Base-by-base conservation (phyloP, 2,113 vertebrate genomes). In the Triplophysa siluroides region DNA sequence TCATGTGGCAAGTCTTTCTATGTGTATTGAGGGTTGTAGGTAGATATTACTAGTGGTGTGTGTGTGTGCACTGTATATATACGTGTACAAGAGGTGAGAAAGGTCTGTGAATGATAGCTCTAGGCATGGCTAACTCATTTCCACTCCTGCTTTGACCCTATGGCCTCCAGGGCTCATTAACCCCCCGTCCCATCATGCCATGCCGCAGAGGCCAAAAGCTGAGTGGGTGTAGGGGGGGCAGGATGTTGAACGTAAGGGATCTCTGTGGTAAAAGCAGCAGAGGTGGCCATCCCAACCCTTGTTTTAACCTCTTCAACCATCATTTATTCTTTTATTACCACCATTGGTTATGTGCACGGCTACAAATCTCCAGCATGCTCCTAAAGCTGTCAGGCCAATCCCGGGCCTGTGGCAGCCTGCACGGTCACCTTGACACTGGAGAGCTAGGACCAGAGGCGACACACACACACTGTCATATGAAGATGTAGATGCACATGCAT, bases 241-340 rank as follows among this genome's bases (percentile, higher is more conserved):
- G 64, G 83, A 82, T 69, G 86, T 81, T 78, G 78, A 82, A 67
- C 75, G 77, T n/a, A 52, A 63, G 43, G 58, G 64, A 71, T 73
- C 70, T 81, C 81, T 78, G 83, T 72, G 78, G 78, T 79, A 83
- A 85, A 84, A 87, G 80, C 82, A 26, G 81, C 74, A 65, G 72
- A 83, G 85, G 82, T 84, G 81, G 64, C 83, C 81, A 83, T 86
- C 85, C 87, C 83, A 86, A 87, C 87, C 86, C 87, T 91, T 91
- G 90, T 91, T 92, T 92, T 91, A 92, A 92, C 91, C 91, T 93
- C 90, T 93, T 90, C 89, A 88, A 89, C 91, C 89, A 90, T 92
- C 88, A 88, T 84, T 90, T 87, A 86, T 86, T 83, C 80, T 81
- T 85, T 92, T 93, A 92, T 92, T 90, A 87, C 89, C 87, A 85